Evolutionary conservation across 2,888 invertebrate genomes (phyloP).

Genomic region (Perizoma affinitatum): DNA sequence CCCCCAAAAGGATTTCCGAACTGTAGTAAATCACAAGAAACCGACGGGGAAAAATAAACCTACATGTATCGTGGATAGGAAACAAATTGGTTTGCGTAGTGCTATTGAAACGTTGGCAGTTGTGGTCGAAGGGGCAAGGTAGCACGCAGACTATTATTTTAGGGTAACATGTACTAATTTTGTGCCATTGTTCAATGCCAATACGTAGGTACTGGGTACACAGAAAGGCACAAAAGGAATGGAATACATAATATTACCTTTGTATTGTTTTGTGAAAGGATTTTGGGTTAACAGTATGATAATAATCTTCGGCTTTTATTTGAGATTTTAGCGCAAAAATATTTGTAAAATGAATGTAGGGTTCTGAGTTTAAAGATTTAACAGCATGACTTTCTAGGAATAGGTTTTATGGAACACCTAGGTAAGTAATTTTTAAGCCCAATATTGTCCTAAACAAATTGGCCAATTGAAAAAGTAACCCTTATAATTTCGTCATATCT

Average conservation of each 20-base stretch:
- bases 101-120: conserved; percentile 66
- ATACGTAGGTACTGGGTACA: conserved; percentile 30
- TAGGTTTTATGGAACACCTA: too few species aligned
- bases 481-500: too few species aligned
- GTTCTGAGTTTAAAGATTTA: neutral
- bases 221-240: conserved; percentile 34
- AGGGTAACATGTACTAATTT: conserved; percentile 67
- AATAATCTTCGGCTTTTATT: conserved; percentile 21
- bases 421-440: neutral
- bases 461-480: too few species aligned
- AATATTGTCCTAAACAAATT: too few species aligned
- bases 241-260: conserved; percentile 32
- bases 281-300: conserved; percentile 24
- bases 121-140: conserved; percentile 61
- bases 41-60: conserved; percentile 48
- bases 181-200: conserved; percentile 50
- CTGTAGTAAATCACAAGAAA: conserved; percentile 62
- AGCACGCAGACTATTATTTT: conserved; percentile 63
- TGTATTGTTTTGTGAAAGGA: conserved; percentile 37
- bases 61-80: conserved; percentile 45
- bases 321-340: conserved; percentile 11
- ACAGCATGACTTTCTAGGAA: too few species aligned
- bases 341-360: neutral
- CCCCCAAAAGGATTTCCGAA: conserved; percentile 65
- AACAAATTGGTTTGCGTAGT: conserved; percentile 45